Conservation (phyloP, 2,797 vertebrate genomes). For the Psittacula echo region DNA sequence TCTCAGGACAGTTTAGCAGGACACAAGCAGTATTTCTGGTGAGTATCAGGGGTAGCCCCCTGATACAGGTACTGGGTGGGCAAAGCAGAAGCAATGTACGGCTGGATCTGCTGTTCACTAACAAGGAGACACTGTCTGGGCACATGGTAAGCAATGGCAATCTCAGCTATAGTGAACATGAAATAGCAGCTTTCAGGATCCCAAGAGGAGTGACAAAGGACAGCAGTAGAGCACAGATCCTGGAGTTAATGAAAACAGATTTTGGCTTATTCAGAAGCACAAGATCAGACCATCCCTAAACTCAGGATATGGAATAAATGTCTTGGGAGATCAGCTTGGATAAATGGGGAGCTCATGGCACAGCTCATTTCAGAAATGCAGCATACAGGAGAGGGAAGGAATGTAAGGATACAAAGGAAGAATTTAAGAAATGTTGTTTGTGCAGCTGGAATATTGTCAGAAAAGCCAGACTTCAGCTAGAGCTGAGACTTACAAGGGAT, state of each 20-base stretch:
- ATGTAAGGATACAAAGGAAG: not conserved
- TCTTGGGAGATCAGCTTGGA: not conserved
- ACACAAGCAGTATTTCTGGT: not conserved
- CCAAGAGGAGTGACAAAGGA: not conserved
- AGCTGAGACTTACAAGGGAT: not conserved
- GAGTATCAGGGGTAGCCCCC: not conserved
- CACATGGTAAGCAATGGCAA: not conserved
- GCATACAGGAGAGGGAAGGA: not conserved
- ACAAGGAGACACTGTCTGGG: rapidly evolving
- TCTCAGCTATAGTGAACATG: too few species aligned
- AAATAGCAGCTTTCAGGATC: not conserved
- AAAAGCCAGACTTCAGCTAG: not conserved
- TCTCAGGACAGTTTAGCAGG: not conserved
- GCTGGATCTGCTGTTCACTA: not conserved
- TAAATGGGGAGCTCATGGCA: not conserved
- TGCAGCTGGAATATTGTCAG: not conserved
- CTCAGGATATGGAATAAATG: not conserved
- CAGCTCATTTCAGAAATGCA: not conserved
- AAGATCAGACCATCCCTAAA: not conserved
- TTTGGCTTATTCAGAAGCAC: not conserved
- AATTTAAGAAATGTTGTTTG: not conserved
- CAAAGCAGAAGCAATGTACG: rapidly evolving
- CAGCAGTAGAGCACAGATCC: not conserved
- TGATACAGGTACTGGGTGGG: not conserved
- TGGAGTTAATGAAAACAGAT: not conserved